Evolutionary conservation across 1,140 invertebrate genomes (phyloP), one percentile per base, ranked within the genome.

Genomic region (Oppia nitens): DNA sequence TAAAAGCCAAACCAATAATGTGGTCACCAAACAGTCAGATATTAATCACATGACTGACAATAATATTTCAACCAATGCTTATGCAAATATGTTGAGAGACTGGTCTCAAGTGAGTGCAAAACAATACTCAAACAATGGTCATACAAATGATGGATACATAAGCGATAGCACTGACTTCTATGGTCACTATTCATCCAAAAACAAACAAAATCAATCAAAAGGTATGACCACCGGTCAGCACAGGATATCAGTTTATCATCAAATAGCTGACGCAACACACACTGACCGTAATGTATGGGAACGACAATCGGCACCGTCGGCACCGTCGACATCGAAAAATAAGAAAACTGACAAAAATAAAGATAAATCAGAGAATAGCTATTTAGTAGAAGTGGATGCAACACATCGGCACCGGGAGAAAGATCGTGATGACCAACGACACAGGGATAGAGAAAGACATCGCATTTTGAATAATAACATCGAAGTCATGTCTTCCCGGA

Each of bases 141-240:
- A 57, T 27, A 23, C 50, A 4, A 57, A 57, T 52, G 56, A 9
- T 52, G 56, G 56, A 2, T 57, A 57, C 40, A n/a, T 57, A 6
- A 57, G 56, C 47, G 56, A 57, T 45, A 57, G 47, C 32, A 3
- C n/a, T 20, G 55, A 56, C 55, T 29, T 14, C 49, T 23, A 49
- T 40, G 32, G 17, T 9, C 6, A 40, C 32, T 40, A 40, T 40
- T 40, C 32, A 9, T 17, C 32, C 32, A 9, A 40, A 40, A 40
- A 6, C 6, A 40, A 40, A 40, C 6, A 40, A 40, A 40, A 40
- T 17, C 32, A 40, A 40, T 40, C 32, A 40, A 40, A 40, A 40
- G 32, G 6, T 40, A 6, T 17, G 32, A 9, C 32, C 6, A 40
- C 32, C 32, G 17, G 32, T 40, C 32, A 40, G 32, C 32, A 40